Base-by-base conservation (phyloP, 2,797 vertebrate genomes). In the Sebastes kiyomatsui region DNA sequence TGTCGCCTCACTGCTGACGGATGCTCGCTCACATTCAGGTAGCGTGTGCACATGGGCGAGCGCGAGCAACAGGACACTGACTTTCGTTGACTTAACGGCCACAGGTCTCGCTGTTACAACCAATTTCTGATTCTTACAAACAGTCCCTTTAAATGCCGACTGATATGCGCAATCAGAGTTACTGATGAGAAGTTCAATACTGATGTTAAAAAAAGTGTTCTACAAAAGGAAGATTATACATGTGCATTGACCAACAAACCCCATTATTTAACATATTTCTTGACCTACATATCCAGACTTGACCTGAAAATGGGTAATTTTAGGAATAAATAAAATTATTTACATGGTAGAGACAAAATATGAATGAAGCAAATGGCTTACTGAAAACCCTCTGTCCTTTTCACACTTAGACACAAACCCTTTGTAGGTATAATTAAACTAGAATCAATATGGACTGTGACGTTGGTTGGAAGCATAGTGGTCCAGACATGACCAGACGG, bases 401-500 rank as follows among this genome's bases (percentile, higher is more conserved):
- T 52, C 22, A 56, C 69, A 55, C 16, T 33, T 42, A 59, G 35
- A 70, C 22, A 18, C 11, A 67, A 60, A 56, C 1, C 52, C 20
- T 55, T 8, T 72, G 46, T 59, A 14, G 62, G 11, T 76, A 79
- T 72, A 83, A 80, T 81, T 73, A 79, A 25, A 75, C 1, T 1
- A 25, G n/a, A 84, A 72, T 83, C 69, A 80, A 75, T 59, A 79
- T 22, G 46, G 25, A 70, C 79, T 77, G 58, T 75, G 71, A 84
- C 28, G 10, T 73, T 10, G 52, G 54, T 4, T 46, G 20, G 5
- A 74, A 49, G 67, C 46, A 54, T 8, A 23, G n/a, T 59, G 61
- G 64, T 74, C 59, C 55, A 80, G 60, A 72, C 71, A 67, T 42
- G 46, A 54, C 32, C 70, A 74, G 65, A 76, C 1, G 1, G 55